Conservation (phyloP, 2,888 invertebrate genomes). For the Synanthedon formicaeformis region DNA sequence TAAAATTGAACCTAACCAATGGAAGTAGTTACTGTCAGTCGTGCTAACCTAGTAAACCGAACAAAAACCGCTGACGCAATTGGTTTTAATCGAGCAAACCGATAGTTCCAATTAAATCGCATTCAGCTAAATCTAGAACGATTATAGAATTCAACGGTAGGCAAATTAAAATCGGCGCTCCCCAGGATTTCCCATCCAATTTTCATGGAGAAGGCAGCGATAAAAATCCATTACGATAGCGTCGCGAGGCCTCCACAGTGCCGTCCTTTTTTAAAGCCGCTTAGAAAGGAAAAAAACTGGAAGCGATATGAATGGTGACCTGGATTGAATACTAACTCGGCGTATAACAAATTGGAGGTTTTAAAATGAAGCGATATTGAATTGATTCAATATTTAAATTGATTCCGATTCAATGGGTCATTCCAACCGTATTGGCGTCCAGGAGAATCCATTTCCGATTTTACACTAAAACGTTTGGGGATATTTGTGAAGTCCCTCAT, state of each 20-base stretch:
- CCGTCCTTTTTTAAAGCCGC: conserved; percentile 22
- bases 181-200: conserved; percentile 56
- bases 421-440: too few species aligned
- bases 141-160: conserved; percentile 58
- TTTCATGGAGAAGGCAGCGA: conserved; percentile 53
- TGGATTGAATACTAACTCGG: background rate
- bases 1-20: too few species aligned
- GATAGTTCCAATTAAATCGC: conserved; percentile 60
- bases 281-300: conserved; percentile 4
- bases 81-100: conserved; percentile 37
- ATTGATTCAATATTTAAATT: too few species aligned
- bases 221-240: conserved; percentile 59
- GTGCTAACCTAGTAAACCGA: background rate
- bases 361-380: background rate
- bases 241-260: conserved; percentile 33
- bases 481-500: too few species aligned
- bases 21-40: too few species aligned
- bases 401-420: too few species aligned
- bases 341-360: background rate
- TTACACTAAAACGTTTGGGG: too few species aligned
- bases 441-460: too few species aligned
- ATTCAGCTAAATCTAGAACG: conserved; percentile 61
- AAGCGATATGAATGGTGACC: background rate
- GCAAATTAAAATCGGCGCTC: conserved; percentile 59
- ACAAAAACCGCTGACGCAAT: conserved; percentile 16